A percentile compares a stretch with the other conserved stretches of the same genome.
These are phyloP conservation scores for Cisticola juncidis DNA, from an alignment of 2,113 vertebrate genomes.

Conservation along the genomic window DNA sequence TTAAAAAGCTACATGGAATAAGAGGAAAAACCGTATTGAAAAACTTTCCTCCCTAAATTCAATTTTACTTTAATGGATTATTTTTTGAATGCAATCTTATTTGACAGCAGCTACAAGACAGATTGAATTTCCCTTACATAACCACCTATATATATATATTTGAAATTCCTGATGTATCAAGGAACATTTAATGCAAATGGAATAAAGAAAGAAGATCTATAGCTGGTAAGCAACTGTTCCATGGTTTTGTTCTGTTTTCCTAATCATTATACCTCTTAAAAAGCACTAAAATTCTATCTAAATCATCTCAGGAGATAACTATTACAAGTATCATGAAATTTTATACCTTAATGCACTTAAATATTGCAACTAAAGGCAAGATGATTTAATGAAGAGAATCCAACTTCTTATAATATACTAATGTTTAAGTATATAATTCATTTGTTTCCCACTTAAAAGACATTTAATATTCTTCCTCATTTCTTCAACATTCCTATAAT, in stretches of 20 bases:
- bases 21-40: not conserved
- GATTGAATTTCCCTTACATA: not conserved
- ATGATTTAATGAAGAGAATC: not conserved
- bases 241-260: not conserved
- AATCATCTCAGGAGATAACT: not conserved
- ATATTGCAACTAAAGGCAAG: not conserved
- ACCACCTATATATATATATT: not conserved
- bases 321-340: not conserved
- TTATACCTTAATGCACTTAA: not conserved
- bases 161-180: not conserved
- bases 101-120: not conserved
- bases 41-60: not conserved
- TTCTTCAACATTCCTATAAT: not conserved
- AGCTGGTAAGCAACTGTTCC: not conserved
- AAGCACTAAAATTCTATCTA: not conserved
- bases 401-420: not conserved
- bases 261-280: not conserved
- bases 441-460: not conserved
- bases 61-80: not conserved
- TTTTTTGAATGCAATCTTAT: not conserved
- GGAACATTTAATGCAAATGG: not conserved
- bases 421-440: not conserved
- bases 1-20: not conserved
- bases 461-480: not conserved
- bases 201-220: not conserved